Evolutionary conservation across 1,140 invertebrate species (phyloP).

Genomic region (Cyclina sinensis): DNA sequence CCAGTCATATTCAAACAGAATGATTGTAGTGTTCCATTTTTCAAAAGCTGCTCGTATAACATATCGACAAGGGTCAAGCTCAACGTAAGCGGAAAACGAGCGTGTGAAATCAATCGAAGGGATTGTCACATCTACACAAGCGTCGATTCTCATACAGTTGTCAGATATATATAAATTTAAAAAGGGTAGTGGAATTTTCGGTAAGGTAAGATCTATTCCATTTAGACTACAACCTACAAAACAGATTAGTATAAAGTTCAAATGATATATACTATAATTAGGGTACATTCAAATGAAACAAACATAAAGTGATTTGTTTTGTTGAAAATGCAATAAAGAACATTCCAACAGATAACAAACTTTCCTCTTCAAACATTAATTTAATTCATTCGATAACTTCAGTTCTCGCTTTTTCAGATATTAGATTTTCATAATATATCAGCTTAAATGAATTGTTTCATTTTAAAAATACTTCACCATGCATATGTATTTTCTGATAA

Average conservation of each 20-base stretch:
- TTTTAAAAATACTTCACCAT: too few species aligned
- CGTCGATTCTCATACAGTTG: conserved; percentile 41
- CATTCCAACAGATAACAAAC: too few species aligned
- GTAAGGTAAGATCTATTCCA: conserved; percentile 4
- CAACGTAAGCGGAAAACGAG: conserved; percentile 44
- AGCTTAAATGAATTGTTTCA: too few species aligned
- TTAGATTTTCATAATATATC: too few species aligned
- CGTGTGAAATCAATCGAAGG: not conserved
- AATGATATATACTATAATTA: too few species aligned
- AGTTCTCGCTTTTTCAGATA: not conserved
- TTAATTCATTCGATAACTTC: not conserved
- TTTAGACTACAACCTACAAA: conserved; percentile 5
- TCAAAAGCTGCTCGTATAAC: conserved; percentile 26
- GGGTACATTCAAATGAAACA: too few species aligned
- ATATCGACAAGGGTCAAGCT: conserved; percentile 32
- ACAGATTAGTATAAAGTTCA: not conserved
- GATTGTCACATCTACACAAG: conserved; percentile 22
- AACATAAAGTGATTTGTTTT: too few species aligned
- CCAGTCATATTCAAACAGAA: conserved; percentile 52
- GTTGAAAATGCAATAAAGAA: too few species aligned
- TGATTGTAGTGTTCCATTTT: not conserved
- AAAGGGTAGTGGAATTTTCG: not conserved
- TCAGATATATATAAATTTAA: conserved; percentile 45
- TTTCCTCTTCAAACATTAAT: too few species aligned
- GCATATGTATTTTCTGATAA: too few species aligned